A percentile compares a stretch with the other conserved stretches of the same genome.
Evolutionary conservation across 2,888 invertebrate genomes (phyloP).

Genomic region (Calameuta idolon): DNA sequence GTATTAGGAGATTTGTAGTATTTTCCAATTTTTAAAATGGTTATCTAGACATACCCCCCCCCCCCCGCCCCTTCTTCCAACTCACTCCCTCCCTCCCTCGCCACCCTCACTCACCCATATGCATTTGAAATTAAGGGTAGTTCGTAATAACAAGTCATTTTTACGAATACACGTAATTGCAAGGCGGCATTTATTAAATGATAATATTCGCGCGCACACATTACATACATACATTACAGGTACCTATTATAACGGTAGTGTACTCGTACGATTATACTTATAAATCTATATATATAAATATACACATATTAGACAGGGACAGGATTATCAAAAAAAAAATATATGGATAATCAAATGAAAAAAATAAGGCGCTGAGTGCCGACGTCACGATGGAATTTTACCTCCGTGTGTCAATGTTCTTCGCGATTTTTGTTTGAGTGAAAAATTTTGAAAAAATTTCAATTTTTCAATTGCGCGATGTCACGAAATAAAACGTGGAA

Average conservation of each 20-base stretch:
- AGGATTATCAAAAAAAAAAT: not conserved
- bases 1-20: not conserved
- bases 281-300: not conserved
- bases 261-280: not conserved
- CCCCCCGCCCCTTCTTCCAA: no score
- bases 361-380: constrained; percentile 3
- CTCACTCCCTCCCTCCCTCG: not conserved
- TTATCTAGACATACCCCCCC: not conserved
- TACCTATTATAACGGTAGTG: constrained; percentile 5
- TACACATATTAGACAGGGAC: not conserved
- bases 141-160: not conserved
- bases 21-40: not conserved
- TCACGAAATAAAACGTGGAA: not conserved
- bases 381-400: not conserved
- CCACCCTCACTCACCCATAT: not conserved
- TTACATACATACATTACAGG: not conserved
- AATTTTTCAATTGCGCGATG: not conserved
- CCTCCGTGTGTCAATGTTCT: not conserved
- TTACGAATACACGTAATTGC: not conserved
- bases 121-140: not conserved
- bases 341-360: not conserved
- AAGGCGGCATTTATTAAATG: not conserved
- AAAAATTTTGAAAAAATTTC: not conserved
- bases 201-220: not conserved
- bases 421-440: not conserved